Evolutionary conservation across 2,888 invertebrate species (phyloP).

Genomic region (Seladonia tumulorum): DNA sequence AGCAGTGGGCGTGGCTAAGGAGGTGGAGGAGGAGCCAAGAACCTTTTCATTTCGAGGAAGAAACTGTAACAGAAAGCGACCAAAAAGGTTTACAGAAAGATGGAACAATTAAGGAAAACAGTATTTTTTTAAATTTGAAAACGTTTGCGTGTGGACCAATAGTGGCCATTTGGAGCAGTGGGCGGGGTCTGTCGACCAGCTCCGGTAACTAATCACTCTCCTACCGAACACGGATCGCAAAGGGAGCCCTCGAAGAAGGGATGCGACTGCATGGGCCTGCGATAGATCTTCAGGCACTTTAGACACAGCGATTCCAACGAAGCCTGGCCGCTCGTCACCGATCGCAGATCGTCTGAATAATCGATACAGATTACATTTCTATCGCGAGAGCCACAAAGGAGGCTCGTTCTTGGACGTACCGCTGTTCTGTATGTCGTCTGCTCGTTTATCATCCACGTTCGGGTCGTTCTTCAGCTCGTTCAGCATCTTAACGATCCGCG

Average conservation of each 20-base stretch:
- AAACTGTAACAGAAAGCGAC: neutral
- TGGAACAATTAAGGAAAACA: neutral
- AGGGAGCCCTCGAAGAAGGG: slow-evolving; percentile 80
- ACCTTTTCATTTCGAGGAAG: neutral
- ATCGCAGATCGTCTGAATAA: slow-evolving; percentile 65
- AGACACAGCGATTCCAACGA: slow-evolving; percentile 71
- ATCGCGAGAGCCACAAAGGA: neutral
- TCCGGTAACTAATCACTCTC: slow-evolving; percentile 12
- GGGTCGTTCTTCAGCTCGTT: slow-evolving; percentile 69
- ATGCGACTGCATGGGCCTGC: slow-evolving; percentile 71
- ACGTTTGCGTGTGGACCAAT: neutral
- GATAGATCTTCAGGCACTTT: slow-evolving; percentile 70
- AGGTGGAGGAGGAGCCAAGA: neutral
- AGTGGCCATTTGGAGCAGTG: neutral
- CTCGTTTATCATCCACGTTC: slow-evolving; percentile 67
- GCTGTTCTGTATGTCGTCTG: slow-evolving; percentile 68
- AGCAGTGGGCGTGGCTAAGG: neutral
- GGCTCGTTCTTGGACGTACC: slow-evolving; percentile 44
- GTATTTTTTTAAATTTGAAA: neutral
- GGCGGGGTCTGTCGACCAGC: neutral
- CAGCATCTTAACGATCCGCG: slow-evolving; percentile 68
- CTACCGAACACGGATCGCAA: slow-evolving; percentile 81
- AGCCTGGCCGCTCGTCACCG: slow-evolving; percentile 47
- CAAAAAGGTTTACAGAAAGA: neutral
- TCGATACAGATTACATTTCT: neutral